Conservation (phyloP, 2,888 invertebrate species). For the Pedicia rivosa region DNA sequence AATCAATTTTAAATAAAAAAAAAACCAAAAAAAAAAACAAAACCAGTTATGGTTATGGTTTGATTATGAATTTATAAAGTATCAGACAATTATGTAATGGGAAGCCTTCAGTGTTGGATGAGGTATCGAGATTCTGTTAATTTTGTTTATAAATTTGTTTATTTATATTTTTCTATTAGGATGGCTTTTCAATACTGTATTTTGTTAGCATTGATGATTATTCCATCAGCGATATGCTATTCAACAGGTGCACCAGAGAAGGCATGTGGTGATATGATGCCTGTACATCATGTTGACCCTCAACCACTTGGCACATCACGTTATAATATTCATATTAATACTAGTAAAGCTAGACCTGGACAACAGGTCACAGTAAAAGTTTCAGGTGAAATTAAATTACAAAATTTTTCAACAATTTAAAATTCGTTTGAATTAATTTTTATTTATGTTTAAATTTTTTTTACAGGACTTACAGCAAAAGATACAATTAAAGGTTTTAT, state of each 20-base stretch:
- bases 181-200: constrained; percentile 1
- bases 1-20: too few species aligned
- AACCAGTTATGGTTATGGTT: too few species aligned
- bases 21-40: too few species aligned
- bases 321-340: constrained; percentile 36
- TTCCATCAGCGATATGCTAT: constrained; percentile 26
- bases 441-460: not conserved
- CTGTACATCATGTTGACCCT: constrained; percentile 44
- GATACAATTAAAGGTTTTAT: constrained; percentile 47
- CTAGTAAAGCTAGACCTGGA: constrained; percentile 25
- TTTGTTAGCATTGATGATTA: not conserved
- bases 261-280: constrained; percentile 49
- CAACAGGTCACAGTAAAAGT: constrained; percentile 32
- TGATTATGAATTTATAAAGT: too few species aligned
- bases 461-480: constrained; percentile 20
- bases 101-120: too few species aligned
- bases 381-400: constrained; percentile 13
- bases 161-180: too few species aligned
- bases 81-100: too few species aligned
- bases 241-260: constrained; percentile 46
- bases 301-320: constrained; percentile 38
- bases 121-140: too few species aligned
- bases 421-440: too few species aligned
- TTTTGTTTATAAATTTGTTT: too few species aligned
- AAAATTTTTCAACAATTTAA: constrained; percentile 8